Conservation (phyloP, 2,113 vertebrate genomes). For the Dicaeum eximium region DNA sequence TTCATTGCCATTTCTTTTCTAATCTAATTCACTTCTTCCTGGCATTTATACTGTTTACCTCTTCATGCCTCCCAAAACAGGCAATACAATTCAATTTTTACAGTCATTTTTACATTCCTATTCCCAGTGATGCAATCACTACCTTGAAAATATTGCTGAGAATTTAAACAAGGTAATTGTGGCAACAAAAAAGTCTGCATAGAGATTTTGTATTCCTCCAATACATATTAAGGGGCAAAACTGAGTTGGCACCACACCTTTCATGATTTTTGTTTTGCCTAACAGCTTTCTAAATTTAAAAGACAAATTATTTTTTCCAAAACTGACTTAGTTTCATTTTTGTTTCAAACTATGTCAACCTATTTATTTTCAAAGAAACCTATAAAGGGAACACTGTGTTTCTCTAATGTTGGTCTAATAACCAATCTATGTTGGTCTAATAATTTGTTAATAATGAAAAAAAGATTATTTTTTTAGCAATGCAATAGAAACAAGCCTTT, state of each 20-base stretch:
- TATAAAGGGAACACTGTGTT: background rate
- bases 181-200: background rate
- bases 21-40: background rate
- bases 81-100: constrained; percentile 33
- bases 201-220: background rate
- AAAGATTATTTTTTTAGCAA: background rate
- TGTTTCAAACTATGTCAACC: background rate
- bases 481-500: background rate
- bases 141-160: background rate
- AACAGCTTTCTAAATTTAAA: background rate
- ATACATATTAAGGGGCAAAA: background rate
- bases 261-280: background rate
- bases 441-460: background rate
- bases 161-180: background rate
- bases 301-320: background rate
- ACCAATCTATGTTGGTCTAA: background rate
- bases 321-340: background rate
- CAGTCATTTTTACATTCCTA: background rate
- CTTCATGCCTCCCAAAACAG: background rate
- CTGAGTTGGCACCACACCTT: background rate
- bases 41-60: background rate
- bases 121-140: background rate
- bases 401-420: background rate
- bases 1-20: background rate
- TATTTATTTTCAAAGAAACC: background rate